These are phyloP conservation scores for Cisticola juncidis DNA, from an alignment of 2,113 vertebrate species.

Conservation along the genomic window DNA sequence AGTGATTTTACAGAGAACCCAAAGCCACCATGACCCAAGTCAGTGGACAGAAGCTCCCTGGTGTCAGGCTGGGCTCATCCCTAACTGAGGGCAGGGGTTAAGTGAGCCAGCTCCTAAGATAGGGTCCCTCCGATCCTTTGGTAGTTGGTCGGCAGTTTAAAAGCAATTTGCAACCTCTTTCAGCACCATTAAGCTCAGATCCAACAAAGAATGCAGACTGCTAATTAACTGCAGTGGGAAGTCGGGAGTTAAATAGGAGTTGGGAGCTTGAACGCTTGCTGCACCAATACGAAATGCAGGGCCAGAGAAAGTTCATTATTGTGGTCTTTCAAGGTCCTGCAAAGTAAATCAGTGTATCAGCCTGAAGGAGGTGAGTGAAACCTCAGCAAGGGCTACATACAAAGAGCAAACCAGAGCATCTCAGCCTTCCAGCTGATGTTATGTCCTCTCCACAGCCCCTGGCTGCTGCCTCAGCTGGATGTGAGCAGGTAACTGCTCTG, in stretches of 20 bases:
- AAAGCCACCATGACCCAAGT: background rate
- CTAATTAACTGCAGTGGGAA: conserved; percentile 35
- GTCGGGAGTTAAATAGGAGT: background rate
- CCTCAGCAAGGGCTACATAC: background rate
- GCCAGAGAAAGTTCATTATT: background rate
- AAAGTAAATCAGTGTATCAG: conserved; percentile 8
- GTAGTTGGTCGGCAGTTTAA: conserved; percentile 35
- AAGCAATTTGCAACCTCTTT: background rate
- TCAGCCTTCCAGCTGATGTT: background rate
- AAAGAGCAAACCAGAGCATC: background rate
- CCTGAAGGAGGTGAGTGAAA: background rate
- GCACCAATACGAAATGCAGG: background rate
- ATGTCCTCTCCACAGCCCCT: background rate
- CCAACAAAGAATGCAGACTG: background rate
- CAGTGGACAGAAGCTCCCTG: background rate
- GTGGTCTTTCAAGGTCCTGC: conserved; percentile 6
- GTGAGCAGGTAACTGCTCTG: background rate
- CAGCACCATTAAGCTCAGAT: conserved; percentile 14
- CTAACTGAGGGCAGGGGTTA: background rate
- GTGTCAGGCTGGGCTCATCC: background rate
- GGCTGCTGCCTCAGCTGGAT: background rate
- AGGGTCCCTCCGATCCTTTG: background rate
- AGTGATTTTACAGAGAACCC: background rate
- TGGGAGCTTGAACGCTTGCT: background rate
- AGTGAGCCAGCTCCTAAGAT: background rate